Conservation (phyloP, 2,888 invertebrate species). For the Yponomeuta sedellus region DNA sequence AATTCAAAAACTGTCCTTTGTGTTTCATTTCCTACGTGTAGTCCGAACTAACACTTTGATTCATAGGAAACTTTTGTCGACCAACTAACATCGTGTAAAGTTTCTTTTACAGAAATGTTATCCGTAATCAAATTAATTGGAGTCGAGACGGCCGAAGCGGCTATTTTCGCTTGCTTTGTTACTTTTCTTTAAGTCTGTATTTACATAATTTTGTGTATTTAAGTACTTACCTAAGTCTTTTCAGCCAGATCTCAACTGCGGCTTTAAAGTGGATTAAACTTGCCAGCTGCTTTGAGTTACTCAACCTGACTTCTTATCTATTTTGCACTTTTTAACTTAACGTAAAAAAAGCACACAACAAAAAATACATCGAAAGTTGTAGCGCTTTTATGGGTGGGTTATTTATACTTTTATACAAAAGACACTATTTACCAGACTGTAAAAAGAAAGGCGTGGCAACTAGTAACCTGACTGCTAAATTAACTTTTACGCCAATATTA, state of each 20-base stretch:
- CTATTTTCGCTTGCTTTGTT: conserved; percentile 1
- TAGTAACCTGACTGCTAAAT: no score
- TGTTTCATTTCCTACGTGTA: no score
- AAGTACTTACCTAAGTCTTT: conserved; percentile 1
- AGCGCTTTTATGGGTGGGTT: no score
- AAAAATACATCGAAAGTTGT: no score
- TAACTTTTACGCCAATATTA: no score
- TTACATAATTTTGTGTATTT: conserved; percentile 9
- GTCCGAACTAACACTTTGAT: no score
- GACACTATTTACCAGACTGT: no score
- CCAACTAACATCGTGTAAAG: background rate
- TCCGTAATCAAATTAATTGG: conserved; percentile 9
- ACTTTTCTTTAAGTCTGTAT: conserved; percentile 7
- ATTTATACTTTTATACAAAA: no score
- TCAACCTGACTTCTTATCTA: background rate
- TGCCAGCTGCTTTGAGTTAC: background rate
- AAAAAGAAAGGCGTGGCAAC: no score
- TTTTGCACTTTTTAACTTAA: background rate
- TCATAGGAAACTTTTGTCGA: no score
- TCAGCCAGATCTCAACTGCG: background rate
- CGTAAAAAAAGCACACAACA: no score
- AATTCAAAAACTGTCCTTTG: no score
- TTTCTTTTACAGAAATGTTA: conserved; percentile 1
- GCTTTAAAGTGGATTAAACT: background rate
- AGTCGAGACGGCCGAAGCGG: background rate